These are phyloP conservation scores for Zoanthus sociatus DNA, from an alignment of 92 coral and sea anemone species.

Conservation along the genomic window DNA sequence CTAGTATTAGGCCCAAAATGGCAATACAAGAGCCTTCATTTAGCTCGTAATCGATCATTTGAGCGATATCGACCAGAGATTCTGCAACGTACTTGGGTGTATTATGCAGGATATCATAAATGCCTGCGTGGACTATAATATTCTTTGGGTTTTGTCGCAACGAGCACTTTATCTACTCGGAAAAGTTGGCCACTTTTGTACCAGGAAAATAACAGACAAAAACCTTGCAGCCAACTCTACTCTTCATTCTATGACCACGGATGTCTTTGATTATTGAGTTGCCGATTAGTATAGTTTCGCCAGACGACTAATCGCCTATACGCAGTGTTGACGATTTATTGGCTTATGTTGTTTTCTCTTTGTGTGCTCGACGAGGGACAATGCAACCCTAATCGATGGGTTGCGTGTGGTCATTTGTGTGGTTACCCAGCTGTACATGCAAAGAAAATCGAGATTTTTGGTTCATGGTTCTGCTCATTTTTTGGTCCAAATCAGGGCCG, in stretches of 20 bases:
- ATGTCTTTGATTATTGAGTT: constrained; percentile 35
- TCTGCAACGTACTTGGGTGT: constrained; percentile 41
- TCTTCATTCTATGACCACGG: constrained; percentile 38
- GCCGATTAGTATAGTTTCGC: constrained; percentile 20
- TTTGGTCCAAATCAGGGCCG: constrained; percentile 27
- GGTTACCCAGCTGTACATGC: constrained; percentile 30
- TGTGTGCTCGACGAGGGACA: constrained; percentile 9
- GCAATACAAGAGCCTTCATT: constrained; percentile 19
- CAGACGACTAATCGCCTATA: constrained; percentile 18
- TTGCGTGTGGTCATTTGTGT: constrained; percentile 33
- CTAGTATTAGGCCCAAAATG: constrained; percentile 32
- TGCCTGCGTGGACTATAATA: constrained; percentile 32
- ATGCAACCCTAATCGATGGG: constrained; percentile 35
- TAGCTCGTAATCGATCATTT: constrained; percentile 23
- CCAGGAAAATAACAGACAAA: constrained; percentile 38
- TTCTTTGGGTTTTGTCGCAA: constrained; percentile 29
- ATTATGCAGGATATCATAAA: constrained; percentile 31
- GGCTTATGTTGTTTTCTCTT: constrained; percentile 11
- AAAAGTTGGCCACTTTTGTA: constrained; percentile 29
- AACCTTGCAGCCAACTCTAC: constrained; percentile 42
- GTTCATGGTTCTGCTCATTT: constrained; percentile 27
- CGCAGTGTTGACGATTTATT: constrained; percentile 6
- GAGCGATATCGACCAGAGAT: constrained; percentile 13
- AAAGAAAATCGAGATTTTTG: constrained; percentile 24
- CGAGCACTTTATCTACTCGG: constrained; percentile 33